Percentiles rank a stretch among this genome's conserved stretches.
phyloP scores from a whole-genome alignment of 2,797 vertebrate species.

The Falco peregrinus region DNA sequence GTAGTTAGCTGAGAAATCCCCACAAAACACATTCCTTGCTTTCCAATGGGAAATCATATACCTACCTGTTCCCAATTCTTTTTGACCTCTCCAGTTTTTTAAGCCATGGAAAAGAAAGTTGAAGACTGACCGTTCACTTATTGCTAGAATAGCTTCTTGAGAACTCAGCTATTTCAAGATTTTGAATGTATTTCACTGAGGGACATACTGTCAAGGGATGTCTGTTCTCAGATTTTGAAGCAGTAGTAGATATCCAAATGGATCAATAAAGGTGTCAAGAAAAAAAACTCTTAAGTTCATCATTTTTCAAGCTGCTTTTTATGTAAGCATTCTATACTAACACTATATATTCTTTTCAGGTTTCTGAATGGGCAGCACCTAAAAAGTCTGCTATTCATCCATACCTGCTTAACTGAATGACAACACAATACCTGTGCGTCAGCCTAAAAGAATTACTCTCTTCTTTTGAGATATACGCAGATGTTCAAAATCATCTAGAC shows the following conservation, averaged over 20 bases:
- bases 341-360: neutral
- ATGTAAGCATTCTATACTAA: neutral
- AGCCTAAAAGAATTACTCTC: neutral
- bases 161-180: neutral
- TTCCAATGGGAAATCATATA: neutral
- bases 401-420: neutral
- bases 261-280: neutral
- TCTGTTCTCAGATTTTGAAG: neutral
- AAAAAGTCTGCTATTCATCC: neutral
- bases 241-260: accelerated
- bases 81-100: neutral
- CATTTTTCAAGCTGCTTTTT: neutral
- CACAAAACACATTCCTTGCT: accelerated
- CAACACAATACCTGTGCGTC: neutral
- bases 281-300: neutral
- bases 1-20: neutral
- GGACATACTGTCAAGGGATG: too few species aligned
- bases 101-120: neutral
- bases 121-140: neutral
- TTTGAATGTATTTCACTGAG: neutral
- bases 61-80: accelerated
- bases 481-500: neutral
- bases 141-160: neutral
- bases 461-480: neutral
- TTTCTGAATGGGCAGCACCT: neutral